Conservation (phyloP, 2,888 invertebrate species). For the Nematopogon swammerdamellus region DNA sequence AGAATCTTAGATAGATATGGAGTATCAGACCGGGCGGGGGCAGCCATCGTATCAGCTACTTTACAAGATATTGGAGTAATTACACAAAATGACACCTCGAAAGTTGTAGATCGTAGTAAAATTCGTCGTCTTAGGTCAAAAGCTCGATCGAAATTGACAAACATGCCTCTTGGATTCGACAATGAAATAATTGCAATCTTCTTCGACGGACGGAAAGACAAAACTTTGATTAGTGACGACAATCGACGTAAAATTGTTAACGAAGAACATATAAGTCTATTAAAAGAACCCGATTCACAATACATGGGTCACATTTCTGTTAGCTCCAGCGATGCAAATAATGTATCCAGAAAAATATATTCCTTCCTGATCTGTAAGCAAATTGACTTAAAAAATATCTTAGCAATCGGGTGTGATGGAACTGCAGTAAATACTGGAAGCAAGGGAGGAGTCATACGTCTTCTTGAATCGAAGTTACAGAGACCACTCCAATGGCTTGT, state of each 20-base stretch:
- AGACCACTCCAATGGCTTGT: constrained; percentile 14
- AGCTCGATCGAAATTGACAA: neutral
- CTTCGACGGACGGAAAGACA: constrained; percentile 1
- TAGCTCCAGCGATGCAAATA: constrained; percentile 1
- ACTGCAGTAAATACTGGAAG: constrained; percentile 12
- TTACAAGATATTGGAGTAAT: constrained; percentile 5
- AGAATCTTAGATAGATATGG: constrained; percentile 12
- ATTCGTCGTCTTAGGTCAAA: constrained; percentile 1
- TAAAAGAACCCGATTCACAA: constrained; percentile 10
- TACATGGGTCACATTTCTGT: constrained; percentile 8
- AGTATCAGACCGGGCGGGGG: constrained; percentile 12
- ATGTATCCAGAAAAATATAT: constrained; percentile 2
- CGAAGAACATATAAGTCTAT: constrained; percentile 12
- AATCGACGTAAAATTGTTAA: constrained; percentile 2
- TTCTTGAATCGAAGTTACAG: constrained; percentile 11
- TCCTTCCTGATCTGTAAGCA: constrained; percentile 1
- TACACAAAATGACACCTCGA: constrained; percentile 1
- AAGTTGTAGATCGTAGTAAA: constrained; percentile 1
- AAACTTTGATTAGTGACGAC: constrained; percentile 6
- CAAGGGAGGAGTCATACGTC: constrained; percentile 10
- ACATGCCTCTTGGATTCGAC: neutral
- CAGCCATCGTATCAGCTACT: constrained; percentile 10
- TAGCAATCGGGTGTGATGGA: constrained; percentile 15
- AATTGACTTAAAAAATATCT: constrained; percentile 5
- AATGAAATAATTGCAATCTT: neutral